Conservation (phyloP, 1,140 invertebrate species). For the Leucophenga varia region DNA sequence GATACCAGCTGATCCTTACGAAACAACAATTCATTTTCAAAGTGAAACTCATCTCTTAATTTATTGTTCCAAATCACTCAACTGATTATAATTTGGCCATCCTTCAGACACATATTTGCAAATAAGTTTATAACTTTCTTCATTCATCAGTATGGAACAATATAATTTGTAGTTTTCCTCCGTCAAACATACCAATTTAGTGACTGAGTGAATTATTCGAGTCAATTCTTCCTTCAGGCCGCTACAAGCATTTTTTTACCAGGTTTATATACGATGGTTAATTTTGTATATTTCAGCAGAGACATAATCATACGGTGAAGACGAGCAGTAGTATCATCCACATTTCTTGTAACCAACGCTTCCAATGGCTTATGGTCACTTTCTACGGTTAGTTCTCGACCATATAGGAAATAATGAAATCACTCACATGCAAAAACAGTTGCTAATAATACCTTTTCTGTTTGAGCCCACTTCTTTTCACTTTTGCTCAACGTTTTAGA, state of each 20-base stretch:
- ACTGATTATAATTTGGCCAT: constrained; percentile 1
- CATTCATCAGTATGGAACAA: too few relatives aligned
- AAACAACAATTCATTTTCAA: constrained; percentile 15
- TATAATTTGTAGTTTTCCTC: too few relatives aligned
- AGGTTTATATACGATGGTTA: constrained; percentile 39
- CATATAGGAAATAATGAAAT: constrained; percentile 33
- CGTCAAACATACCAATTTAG: too few relatives aligned
- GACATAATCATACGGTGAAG: constrained; percentile 40
- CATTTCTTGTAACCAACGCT: constrained; percentile 40
- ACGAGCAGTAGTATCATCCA: constrained; percentile 40
- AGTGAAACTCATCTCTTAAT: constrained; percentile 1
- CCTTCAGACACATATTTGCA: constrained; percentile 2
- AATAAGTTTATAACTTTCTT: background rate
- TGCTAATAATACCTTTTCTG: constrained; percentile 50
- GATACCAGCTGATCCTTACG: too few relatives aligned
- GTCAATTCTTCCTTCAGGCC: too few relatives aligned
- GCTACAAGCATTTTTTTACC: too few relatives aligned
- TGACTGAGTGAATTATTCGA: too few relatives aligned
- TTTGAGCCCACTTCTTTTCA: constrained; percentile 41
- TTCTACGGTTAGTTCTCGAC: constrained; percentile 33
- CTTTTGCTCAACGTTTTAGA: too few relatives aligned
- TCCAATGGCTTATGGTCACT: constrained; percentile 59
- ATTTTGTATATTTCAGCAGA: constrained; percentile 24
- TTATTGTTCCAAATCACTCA: background rate
- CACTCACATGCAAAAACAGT: constrained; percentile 32